Evolutionary conservation across 2,888 invertebrate genomes (phyloP), one percentile per base, ranked within the genome.

Genomic region (Chrysodeixis includens): DNA sequence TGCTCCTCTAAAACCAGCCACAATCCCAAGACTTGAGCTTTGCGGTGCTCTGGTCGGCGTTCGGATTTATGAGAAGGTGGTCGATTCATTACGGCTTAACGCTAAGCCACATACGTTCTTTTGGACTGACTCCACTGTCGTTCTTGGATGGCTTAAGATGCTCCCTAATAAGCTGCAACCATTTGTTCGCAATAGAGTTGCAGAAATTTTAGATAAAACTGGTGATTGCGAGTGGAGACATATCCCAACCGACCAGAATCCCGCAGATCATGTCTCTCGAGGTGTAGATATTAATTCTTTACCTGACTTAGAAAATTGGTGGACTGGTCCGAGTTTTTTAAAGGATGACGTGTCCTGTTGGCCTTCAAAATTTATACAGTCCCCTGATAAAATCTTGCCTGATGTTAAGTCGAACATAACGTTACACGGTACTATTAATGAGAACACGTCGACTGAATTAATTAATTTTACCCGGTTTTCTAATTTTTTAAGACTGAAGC

Each of bases 91-190:
- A n/a, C 46, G n/a, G n/a, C n/a, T n/a, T n/a, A n/a, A n/a, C n/a
- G n/a, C n/a, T n/a, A n/a, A n/a, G n/a, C n/a, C n/a, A n/a, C n/a
- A n/a, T n/a, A n/a, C n/a, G n/a, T n/a, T n/a, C 18, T 61, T 46
- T 32, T 55, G 61, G 61, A 54, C 22, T 0, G 61, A 62, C n/a
- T 62, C 62, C 4, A 61, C 40, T 3, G n/a, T 61, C 10, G 61
- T 44, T 16, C 22, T 61, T 12, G 61, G 54, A 3, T 61, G 62
- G 62, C 22, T 62, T 1, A 56, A 62, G 22, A 62, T 55, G 20
- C 16, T 30, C 0, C 62, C 62, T 16, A 30, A 35, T 18, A 62
- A 62, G 51, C 20, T 62, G 7, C 30, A 53, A 10, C n/a, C n/a
- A n/a, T n/a, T n/a, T n/a, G n/a, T n/a, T n/a, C 49, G 55, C 1